phyloP scores from a whole-genome alignment of 2,888 invertebrate species.

The Stictocephala bisonia region DNA sequence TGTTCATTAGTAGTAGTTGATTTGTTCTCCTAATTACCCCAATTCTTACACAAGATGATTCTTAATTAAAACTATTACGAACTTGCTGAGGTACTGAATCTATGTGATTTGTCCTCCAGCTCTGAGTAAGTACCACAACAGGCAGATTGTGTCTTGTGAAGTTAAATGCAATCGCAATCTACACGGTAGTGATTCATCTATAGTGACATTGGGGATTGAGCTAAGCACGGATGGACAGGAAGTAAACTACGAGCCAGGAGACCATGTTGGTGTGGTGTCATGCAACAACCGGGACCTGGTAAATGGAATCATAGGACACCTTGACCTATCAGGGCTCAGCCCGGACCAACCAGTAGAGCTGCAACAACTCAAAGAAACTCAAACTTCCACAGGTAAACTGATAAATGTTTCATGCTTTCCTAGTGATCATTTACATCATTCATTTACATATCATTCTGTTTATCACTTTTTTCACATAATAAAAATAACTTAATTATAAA shows the following conservation, averaged over 20 bases:
- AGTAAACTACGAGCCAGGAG: conserved; percentile 86
- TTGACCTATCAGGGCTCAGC: conserved; percentile 71
- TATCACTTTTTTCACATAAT: too few relatives aligned
- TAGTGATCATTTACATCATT: too few relatives aligned
- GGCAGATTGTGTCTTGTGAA: conserved; percentile 70
- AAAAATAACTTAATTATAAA: too few relatives aligned
- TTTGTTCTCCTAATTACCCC: too few relatives aligned
- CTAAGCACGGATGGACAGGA: conserved; percentile 62
- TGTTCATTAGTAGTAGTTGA: too few relatives aligned
- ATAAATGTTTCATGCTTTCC: too few relatives aligned
- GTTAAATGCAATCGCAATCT: conserved; percentile 66
- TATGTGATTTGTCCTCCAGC: conserved; percentile 47
- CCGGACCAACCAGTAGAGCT: conserved; percentile 79
- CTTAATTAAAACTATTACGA: too few relatives aligned
- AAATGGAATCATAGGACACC: conserved; percentile 77
- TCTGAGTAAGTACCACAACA: conserved; percentile 71
- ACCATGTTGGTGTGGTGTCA: conserved; percentile 92
- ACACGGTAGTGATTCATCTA: conserved; percentile 63
- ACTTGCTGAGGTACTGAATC: conserved; percentile 59
- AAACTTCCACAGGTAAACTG: conserved; percentile 84
- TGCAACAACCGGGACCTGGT: conserved; percentile 84
- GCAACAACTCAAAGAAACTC: conserved; percentile 86
- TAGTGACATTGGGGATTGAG: conserved; percentile 58
- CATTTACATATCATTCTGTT: too few relatives aligned
- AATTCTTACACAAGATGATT: too few relatives aligned